Evolutionary conservation across 2,113 vertebrate genomes (phyloP).

Genomic region (Chiloscyllium plagiosum): DNA sequence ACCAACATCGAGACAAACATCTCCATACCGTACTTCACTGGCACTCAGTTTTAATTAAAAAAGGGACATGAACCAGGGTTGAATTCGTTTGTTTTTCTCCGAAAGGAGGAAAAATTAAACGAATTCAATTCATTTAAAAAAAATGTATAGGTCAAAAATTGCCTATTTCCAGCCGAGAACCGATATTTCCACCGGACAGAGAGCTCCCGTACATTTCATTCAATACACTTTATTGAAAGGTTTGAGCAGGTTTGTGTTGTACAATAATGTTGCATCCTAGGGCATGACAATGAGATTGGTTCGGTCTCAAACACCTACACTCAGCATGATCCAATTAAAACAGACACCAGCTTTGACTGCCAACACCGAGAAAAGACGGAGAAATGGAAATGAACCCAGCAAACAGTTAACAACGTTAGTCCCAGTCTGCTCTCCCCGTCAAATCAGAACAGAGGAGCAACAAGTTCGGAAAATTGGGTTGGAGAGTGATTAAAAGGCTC

Average conservation of each 20-base stretch:
- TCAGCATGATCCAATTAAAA: slow-evolving; percentile 21
- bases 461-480: neutral
- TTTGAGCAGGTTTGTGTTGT: neutral
- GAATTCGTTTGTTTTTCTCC: neutral
- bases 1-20: too few species aligned
- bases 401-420: neutral
- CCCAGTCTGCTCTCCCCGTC: neutral
- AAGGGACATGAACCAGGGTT: neutral
- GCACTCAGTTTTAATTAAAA: neutral
- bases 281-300: neutral
- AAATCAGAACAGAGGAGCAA: neutral
- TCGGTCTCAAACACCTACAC: slow-evolving; percentile 7
- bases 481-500: neutral
- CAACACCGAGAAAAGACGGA: neutral
- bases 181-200: neutral
- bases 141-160: neutral
- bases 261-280: neutral
- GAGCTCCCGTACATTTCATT: neutral
- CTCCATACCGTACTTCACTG: too few species aligned
- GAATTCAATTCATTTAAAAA: neutral
- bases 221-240: slow-evolving; percentile 11
- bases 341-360: slow-evolving; percentile 14
- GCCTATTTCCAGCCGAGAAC: too few species aligned
- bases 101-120: neutral
- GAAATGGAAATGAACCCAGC: neutral